These are phyloP conservation scores for Glyphotaelius pellucidus DNA, from an alignment of 2,888 invertebrate species.

Conservation along the genomic window DNA sequence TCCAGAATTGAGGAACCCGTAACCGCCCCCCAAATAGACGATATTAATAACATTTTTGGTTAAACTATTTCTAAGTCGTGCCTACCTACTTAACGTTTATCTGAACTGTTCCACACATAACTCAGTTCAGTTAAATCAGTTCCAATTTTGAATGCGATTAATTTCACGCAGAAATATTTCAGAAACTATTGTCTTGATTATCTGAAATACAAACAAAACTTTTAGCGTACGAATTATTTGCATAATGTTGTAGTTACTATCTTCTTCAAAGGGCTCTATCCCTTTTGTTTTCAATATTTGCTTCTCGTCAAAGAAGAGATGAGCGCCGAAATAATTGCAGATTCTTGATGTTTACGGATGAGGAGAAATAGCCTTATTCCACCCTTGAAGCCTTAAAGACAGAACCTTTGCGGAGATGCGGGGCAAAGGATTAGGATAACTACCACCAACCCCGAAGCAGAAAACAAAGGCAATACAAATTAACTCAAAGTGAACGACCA, in stretches of 20 bases:
- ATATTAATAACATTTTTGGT: too few species aligned
- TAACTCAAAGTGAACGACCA: background rate
- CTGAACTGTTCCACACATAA: too few species aligned
- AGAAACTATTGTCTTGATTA: too few species aligned
- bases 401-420: background rate
- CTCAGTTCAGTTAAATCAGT: too few species aligned
- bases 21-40: too few species aligned
- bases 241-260: background rate
- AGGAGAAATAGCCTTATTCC: background rate
- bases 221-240: background rate
- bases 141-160: too few species aligned
- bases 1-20: too few species aligned
- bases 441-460: background rate
- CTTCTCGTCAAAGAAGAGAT: background rate
- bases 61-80: too few species aligned
- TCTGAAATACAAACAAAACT: background rate
- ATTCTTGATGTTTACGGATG: background rate
- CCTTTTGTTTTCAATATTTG: background rate
- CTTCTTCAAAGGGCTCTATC: background rate
- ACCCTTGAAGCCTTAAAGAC: background rate
- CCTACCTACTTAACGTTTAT: too few species aligned
- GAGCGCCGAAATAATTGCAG: background rate
- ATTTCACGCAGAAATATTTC: too few species aligned
- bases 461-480: background rate
- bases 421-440: background rate